Conservation (phyloP, 2,888 invertebrate species). For the Crocallis elinguaria region DNA sequence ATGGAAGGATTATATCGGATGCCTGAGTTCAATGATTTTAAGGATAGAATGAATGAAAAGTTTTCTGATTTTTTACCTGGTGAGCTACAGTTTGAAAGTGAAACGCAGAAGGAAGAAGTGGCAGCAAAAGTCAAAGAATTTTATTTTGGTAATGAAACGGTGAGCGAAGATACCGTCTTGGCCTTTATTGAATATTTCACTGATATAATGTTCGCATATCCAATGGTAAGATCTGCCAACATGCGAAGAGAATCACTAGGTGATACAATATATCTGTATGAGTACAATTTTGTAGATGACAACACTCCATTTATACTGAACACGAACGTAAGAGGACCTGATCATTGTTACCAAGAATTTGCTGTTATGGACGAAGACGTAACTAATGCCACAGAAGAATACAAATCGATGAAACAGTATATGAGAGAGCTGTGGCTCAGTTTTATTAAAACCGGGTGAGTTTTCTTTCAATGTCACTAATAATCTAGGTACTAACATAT, state of each 20-base stretch:
- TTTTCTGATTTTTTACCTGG: not conserved
- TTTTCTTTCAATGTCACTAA: no score
- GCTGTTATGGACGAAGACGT: not conserved
- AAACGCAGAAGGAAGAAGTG: conserved; percentile 10
- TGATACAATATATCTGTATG: conserved; percentile 12
- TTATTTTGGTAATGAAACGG: conserved; percentile 12
- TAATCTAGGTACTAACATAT: no score
- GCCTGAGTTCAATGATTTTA: not conserved
- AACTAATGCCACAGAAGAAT: not conserved
- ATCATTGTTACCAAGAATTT: conserved; percentile 1
- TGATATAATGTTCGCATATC: conserved; percentile 12
- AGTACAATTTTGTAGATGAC: conserved; percentile 9
- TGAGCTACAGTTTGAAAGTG: not conserved
- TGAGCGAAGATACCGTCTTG: conserved; percentile 7
- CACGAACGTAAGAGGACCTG: not conserved
- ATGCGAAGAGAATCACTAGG: not conserved
- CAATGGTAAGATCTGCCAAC: conserved; percentile 1
- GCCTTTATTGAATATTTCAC: conserved; percentile 14
- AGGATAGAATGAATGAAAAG: not conserved
- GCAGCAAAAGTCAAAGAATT: conserved; percentile 12
- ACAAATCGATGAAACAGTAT: not conserved
- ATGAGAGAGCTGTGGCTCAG: conserved; percentile 11
- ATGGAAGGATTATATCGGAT: not conserved
- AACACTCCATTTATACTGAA: conserved; percentile 2
- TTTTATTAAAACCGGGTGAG: conserved; percentile 20